Evolutionary conservation across 2,113 vertebrate species (phyloP), one percentile per base, ranked within the genome.

Genomic region (Noturus placidus): DNA sequence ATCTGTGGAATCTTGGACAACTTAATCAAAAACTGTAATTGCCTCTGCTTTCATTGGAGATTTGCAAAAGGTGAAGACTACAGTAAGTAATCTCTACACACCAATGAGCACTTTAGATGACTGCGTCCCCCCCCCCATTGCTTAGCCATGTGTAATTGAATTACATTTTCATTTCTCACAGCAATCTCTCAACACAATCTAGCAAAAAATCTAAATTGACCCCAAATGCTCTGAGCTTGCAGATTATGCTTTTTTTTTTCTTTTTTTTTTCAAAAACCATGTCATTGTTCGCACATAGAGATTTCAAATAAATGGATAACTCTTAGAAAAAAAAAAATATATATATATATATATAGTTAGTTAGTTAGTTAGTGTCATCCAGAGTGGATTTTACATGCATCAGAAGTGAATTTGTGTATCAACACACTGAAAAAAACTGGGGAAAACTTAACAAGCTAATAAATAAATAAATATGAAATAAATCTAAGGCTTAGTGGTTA

Each of bases 121-220:
- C n/a, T 76, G n/a, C 27, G 4, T 59, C 77, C 33, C 52, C 0
- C 0, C 5, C 5, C 54, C 54, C 17, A 3, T 76, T 6, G 61
- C 59, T 76, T 85, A 85, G 25, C 8, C 56, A 61, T 38, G 69
- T 85, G 33, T 82, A 50, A 83, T 74, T 54, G 30, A 88, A 63
- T 82, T 50, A 74, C 9, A 46, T 82, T 82, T 70, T 42, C 5
- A 33, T 46, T 35, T 83, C 74, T 38, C 67, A 61, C 22, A 25
- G 25, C n/a, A n/a, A n/a, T n/a, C 57, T 74, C 35, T 50, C 15
- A 50, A 83, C 27, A 86, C 76, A 80, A 63, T 79, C 35, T 59
- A 67, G 35, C 13, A 74, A n/a, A 74, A 46, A 61, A 76, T 30
- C 52, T 11, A 22, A 74, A 74, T 80, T 80, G 13, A 80, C 27